A percentile compares a stretch with the other conserved stretches of the same genome.
Evolutionary conservation across 2,113 vertebrate genomes (phyloP).

Genomic region (Naja naja): DNA sequence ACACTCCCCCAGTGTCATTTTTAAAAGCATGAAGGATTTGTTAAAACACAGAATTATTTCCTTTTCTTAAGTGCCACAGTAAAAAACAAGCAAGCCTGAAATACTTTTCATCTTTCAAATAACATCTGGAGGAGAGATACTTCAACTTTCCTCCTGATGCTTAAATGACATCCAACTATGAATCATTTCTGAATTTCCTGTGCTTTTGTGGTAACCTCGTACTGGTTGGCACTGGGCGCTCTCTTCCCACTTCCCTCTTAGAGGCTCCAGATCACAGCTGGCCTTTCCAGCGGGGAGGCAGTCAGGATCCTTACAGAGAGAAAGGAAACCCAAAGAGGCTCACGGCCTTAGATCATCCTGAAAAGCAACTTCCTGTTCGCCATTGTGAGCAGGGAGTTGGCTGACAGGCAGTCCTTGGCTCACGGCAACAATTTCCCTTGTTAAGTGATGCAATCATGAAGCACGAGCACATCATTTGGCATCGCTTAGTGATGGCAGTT

Average conservation of each 20-base stretch:
- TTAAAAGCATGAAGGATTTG: background rate
- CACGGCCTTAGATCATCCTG: background rate
- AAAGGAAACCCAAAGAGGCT: background rate
- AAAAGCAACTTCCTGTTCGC: background rate
- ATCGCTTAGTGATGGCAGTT: background rate
- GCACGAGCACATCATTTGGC: background rate
- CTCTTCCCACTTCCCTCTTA: background rate
- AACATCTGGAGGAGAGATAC: constrained; percentile 10
- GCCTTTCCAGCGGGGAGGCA: background rate
- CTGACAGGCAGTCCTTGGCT: background rate
- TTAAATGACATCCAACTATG: background rate
- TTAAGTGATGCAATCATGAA: background rate
- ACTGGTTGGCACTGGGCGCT: background rate
- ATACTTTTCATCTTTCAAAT: constrained; percentile 37
- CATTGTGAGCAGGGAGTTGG: background rate
- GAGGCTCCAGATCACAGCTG: background rate
- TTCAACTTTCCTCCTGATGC: constrained; percentile 16
- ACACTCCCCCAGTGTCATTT: constrained; percentile 12
- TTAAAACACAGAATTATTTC: constrained; percentile 11
- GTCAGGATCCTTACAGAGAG: background rate
- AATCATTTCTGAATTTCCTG: background rate
- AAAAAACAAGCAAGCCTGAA: background rate
- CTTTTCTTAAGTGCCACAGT: constrained; percentile 8
- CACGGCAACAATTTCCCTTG: background rate
- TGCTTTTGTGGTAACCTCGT: background rate